Conservation (phyloP, 1,140 invertebrate genomes). For the Euura lappo region DNA sequence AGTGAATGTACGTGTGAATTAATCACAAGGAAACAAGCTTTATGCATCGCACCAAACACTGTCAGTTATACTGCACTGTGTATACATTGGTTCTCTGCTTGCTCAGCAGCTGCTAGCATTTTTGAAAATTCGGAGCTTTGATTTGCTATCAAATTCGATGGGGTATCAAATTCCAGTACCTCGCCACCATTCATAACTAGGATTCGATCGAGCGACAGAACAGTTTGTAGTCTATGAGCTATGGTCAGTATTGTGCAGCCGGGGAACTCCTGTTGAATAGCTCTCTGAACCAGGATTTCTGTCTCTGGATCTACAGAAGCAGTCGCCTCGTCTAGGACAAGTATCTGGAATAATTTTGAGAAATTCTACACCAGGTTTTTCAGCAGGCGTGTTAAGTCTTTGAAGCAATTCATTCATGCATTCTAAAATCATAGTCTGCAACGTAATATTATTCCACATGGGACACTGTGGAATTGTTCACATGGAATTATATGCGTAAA, state of each 20-base stretch:
- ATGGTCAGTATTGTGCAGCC: constrained; percentile 68
- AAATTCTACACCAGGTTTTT: not conserved
- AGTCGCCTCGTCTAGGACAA: constrained; percentile 74
- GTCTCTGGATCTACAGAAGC: constrained; percentile 66
- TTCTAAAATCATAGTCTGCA: not conserved
- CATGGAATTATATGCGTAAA: not conserved
- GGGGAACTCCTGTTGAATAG: constrained; percentile 54
- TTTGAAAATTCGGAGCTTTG: constrained; percentile 62
- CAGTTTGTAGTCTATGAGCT: constrained; percentile 67
- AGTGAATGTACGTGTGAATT: too few relatives aligned
- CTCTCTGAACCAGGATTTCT: constrained; percentile 51
- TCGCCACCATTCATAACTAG: constrained; percentile 67
- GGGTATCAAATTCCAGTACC: constrained; percentile 66
- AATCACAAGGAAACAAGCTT: too few relatives aligned
- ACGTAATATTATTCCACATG: not conserved
- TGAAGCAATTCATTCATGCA: constrained; percentile 10
- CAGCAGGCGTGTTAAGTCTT: too few relatives aligned
- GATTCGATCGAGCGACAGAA: constrained; percentile 66
- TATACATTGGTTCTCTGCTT: not conserved
- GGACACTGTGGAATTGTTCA: not conserved
- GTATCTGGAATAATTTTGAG: constrained; percentile 52
- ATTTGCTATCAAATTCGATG: constrained; percentile 58
- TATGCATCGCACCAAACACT: too few relatives aligned
- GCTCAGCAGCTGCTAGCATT: constrained; percentile 58
- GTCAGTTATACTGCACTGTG: too few relatives aligned